phyloP scores from a whole-genome alignment of 1,140 invertebrate genomes.

The Ephestia elutella region DNA sequence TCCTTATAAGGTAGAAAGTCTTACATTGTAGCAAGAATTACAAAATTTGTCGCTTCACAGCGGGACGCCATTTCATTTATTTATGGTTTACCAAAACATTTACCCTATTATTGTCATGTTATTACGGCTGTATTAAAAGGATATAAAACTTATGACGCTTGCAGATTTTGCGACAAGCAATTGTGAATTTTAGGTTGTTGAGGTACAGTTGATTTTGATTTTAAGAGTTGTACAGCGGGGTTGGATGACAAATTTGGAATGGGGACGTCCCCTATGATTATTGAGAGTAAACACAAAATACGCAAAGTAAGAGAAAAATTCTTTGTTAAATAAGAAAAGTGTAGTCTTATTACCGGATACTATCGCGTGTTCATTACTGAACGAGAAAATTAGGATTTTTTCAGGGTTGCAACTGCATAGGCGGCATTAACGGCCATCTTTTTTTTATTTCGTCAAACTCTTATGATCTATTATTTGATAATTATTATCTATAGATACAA shows the following conservation, averaged over 20 bases:
- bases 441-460: too few relatives aligned
- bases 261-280: slow-evolving; percentile 62
- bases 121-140: slow-evolving; percentile 71
- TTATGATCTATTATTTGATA: too few relatives aligned
- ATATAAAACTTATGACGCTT: slow-evolving; percentile 71
- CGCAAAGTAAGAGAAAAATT: neutral
- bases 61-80: slow-evolving; percentile 56
- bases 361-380: too few relatives aligned
- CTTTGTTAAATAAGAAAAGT: too few relatives aligned
- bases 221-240: slow-evolving; percentile 23
- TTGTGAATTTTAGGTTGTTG: slow-evolving; percentile 14
- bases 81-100: slow-evolving; percentile 73
- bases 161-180: slow-evolving; percentile 27
- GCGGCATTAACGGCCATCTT: too few relatives aligned
- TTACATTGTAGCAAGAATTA: neutral
- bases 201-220: slow-evolving; percentile 20
- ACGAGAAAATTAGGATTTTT: too few relatives aligned
- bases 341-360: too few relatives aligned
- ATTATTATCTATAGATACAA: too few relatives aligned
- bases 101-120: slow-evolving; percentile 71
- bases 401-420: too few relatives aligned
- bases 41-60: slow-evolving; percentile 41
- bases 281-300: slow-evolving; percentile 10
- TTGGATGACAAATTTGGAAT: slow-evolving; percentile 57
- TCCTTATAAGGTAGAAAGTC: neutral